These are phyloP conservation scores for Crax fasciolata DNA, from an alignment of 2,797 vertebrate species.

Conservation along the genomic window DNA sequence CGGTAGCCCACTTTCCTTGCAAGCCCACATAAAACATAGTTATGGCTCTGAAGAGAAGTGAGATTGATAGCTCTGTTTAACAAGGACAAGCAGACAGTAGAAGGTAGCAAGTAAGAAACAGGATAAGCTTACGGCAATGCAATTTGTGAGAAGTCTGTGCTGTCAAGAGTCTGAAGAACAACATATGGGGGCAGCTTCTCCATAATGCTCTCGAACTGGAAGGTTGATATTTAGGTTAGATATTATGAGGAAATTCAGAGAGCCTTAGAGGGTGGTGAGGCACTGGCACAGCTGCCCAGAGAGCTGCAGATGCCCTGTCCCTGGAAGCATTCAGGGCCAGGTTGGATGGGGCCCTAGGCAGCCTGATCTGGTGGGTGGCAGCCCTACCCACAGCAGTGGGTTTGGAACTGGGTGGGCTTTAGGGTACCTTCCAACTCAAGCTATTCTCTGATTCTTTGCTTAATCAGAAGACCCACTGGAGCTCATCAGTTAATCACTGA, in stretches of 20 bases:
- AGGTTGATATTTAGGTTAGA: not conserved
- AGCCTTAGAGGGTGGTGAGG: too few species aligned
- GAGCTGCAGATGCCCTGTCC: too few species aligned
- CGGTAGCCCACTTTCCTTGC: not conserved
- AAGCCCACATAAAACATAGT: not conserved
- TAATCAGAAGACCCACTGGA: not conserved
- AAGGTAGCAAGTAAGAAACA: slow-evolving; percentile 1
- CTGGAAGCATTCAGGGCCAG: too few species aligned
- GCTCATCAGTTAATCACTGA: not conserved
- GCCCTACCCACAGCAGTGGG: too few species aligned
- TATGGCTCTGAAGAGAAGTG: not conserved
- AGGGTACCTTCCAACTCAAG: too few species aligned
- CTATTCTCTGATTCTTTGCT: too few species aligned
- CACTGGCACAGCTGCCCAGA: too few species aligned
- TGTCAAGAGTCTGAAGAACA: slow-evolving; percentile 8
- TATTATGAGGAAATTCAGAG: too few species aligned
- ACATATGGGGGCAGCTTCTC: not conserved
- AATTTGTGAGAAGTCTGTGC: not conserved
- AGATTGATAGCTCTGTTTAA: slow-evolving; percentile 8
- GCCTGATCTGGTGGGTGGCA: too few species aligned
- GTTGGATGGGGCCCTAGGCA: too few species aligned
- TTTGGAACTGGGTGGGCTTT: too few species aligned
- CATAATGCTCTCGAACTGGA: not conserved
- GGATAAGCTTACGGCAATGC: not conserved
- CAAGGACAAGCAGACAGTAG: not conserved